phyloP scores from a whole-genome alignment of 2,888 invertebrate species.

The Pachycephus smyrnensis region DNA sequence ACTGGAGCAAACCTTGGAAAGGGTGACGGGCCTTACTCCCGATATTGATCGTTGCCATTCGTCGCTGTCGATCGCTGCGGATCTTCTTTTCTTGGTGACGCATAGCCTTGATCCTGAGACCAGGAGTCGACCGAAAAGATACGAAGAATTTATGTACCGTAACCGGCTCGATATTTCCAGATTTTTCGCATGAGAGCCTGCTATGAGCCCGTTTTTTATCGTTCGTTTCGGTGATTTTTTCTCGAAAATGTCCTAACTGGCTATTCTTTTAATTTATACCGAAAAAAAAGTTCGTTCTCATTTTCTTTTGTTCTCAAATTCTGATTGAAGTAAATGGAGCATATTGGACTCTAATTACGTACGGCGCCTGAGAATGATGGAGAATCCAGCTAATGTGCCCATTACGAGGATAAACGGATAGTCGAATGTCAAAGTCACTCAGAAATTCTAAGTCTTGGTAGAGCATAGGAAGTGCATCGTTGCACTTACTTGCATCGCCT shows the following conservation, averaged over 20 bases:
- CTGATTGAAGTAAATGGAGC: no score
- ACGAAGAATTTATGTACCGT: constrained; percentile 15
- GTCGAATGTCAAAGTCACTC: not conserved
- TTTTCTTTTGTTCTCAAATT: no score
- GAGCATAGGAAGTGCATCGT: not conserved
- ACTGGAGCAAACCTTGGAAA: not conserved
- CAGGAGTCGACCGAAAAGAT: not conserved
- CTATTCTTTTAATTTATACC: not conserved
- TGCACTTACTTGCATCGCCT: not conserved
- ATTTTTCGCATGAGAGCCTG: not conserved
- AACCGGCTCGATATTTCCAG: constrained; percentile 1
- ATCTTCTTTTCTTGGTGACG: not conserved
- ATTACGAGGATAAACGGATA: not conserved
- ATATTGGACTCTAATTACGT: no score
- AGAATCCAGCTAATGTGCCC: not conserved
- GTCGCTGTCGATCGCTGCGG: constrained; percentile 1
- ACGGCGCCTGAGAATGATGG: no score
- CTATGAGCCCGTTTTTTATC: constrained; percentile 1
- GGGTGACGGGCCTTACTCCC: not conserved
- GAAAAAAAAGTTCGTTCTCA: no score
- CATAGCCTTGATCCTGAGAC: not conserved
- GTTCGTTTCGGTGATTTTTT: not conserved
- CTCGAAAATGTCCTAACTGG: not conserved
- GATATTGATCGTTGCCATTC: constrained; percentile 1
- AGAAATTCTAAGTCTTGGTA: not conserved